Evolutionary conservation across 2,113 vertebrate genomes (phyloP), one percentile per base, ranked within the genome.

Genomic region (Boleophthalmus pectinirostris): DNA sequence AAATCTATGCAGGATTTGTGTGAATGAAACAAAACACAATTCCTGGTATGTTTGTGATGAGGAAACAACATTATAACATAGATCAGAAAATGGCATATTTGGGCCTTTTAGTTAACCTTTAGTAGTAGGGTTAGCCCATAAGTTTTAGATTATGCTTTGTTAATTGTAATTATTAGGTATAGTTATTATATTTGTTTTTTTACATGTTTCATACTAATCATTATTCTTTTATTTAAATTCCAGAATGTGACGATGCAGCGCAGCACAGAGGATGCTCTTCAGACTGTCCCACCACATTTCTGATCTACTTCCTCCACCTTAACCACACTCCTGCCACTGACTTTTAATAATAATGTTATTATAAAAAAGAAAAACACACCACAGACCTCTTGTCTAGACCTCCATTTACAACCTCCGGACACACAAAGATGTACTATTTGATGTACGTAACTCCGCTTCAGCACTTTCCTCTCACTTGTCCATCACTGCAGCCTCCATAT

Each of bases 221-320:
- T 18, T 3, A 16, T 81, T 14, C 75, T 11, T 47, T n/a, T 0
- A 69, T 3, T 3, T 45, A 38, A 14, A 73, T 65, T 91, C 69
- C 93, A 97, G 96, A 97, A 96, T 60, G 95, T 97, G 67, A 92
- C 92, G 0, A 92, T 95, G 73, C 87, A 94, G 82, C 94, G 96
- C 74, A 94, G 92, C 3, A 87, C 92, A 12, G 95, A 96, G 73
- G 95, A 96, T 20, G 96, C 96, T 69, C 68, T 97, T 85, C 90
- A 92, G 79, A 97, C 96, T 0, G 94, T 96, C 8, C 96, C 96
- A 0, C 79, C 91, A 58, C 94, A 97, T 85, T 94, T 94, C 79
- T 96, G 90, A 93, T 5, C 35, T 58, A 45, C 68, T 71, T 67
- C 70, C 72, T 56, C 43, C 33, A 53, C 0, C 10, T 20, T 33